Base-by-base conservation (phyloP, 2,888 invertebrate genomes). In the Trichopria drosophilae region DNA sequence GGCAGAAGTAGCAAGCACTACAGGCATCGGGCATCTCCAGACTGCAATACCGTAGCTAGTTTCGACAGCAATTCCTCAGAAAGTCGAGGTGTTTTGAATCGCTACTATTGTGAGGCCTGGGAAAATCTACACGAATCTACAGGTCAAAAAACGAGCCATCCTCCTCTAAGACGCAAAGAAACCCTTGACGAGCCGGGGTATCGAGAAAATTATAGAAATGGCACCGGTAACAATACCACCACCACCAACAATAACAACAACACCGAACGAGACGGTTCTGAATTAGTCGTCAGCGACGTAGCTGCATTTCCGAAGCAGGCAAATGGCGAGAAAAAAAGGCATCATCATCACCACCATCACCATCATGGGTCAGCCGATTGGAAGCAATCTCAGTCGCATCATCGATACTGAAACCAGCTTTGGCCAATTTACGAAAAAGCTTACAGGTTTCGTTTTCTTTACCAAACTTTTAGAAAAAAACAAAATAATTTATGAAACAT, bases 71-170 rank as follows among this genome's bases (percentile, higher is more conserved):
- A 91, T 41, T 88, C 90, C 41, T 90, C 90, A 0, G 92, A 91
- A 68, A 90, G 90, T 6, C 83, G 90, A 41, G 83, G 83, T 13
- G 89, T 90, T 23, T 80, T 94, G 55, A 93, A 91, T 73, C 83
- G 91, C 51, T 93, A 90, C 77, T 93, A 93, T 77, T 83, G 91
- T 20, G 89, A 92, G 74, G 93, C 93, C 3, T 94, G 94, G 94
- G 93, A 93, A 73, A 92, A 93, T 73, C 81, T 94, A 3, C 90
- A 91, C 72, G 90, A 91, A 72, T 86, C 88, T 4, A 48, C 35
- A 9, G 84, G 84, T 1, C 81, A 82, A 16, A 84, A 84, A 67
- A 67, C 73, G 1, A 78, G 78, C 71, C 85, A 83, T 63, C 79
- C 78, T 65, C 83, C 84, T 0, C 73, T 85, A 40, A 87, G 71